phyloP scores from a whole-genome alignment of 2,888 invertebrate genomes.

The Macaria liturata region DNA sequence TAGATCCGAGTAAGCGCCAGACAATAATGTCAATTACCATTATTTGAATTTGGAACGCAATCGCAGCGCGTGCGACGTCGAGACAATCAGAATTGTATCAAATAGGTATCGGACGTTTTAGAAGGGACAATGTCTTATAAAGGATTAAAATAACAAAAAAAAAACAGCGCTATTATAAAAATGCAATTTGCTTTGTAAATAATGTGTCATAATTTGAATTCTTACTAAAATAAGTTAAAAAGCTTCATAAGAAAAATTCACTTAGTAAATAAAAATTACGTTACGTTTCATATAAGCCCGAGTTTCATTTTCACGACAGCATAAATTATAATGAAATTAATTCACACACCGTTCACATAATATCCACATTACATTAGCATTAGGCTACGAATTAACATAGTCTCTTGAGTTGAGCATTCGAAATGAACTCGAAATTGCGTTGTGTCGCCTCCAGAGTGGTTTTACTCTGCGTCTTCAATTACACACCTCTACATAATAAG shows the following conservation, averaged over 20 bases:
- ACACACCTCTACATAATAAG: slow-evolving; percentile 31
- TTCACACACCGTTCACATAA: slow-evolving; percentile 29
- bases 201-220: no score
- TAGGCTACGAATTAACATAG: slow-evolving; percentile 27
- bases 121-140: not conserved
- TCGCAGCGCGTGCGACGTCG: slow-evolving; percentile 23
- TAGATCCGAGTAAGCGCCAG: slow-evolving; percentile 29
- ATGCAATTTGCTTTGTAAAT: no score
- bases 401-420: slow-evolving; percentile 25
- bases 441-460: slow-evolving; percentile 33
- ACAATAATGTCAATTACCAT: slow-evolving; percentile 27
- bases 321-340: slow-evolving; percentile 21
- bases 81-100: slow-evolving; percentile 8
- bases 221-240: no score
- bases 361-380: slow-evolving; percentile 33
- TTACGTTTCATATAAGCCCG: no score
- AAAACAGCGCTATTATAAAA: no score
- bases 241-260: no score
- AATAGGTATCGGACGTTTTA: not conserved
- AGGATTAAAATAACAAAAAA: no score
- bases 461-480: slow-evolving; percentile 35
- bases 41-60: slow-evolving; percentile 25
- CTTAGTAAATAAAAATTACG: no score
- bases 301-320: not conserved
- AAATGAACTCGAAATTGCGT: slow-evolving; percentile 33